Conservation (phyloP, 2,888 invertebrate species). For the Bimastos eiseni region DNA sequence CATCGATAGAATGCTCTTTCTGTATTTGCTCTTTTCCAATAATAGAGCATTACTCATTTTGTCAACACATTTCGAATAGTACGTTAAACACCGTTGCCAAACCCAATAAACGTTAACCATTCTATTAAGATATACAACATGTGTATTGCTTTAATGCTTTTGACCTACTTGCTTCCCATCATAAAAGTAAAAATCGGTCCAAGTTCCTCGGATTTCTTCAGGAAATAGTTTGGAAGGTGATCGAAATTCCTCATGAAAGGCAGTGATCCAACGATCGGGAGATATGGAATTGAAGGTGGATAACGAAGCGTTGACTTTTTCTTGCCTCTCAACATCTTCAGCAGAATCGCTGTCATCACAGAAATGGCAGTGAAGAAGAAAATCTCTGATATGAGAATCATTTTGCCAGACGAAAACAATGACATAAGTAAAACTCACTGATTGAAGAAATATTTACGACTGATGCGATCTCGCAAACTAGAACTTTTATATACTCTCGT, state of each 20-base stretch:
- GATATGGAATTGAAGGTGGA: slow-evolving; percentile 21
- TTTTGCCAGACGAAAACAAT: background rate
- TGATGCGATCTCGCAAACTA: no score
- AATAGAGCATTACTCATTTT: no score
- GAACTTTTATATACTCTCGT: no score
- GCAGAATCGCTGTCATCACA: background rate
- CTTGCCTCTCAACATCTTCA: background rate
- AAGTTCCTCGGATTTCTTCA: slow-evolving; percentile 13
- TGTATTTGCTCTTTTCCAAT: no score
- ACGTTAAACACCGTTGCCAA: no score
- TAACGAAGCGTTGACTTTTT: background rate
- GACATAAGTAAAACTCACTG: no score
- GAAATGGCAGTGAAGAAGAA: background rate
- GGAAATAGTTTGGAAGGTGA: background rate
- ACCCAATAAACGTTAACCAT: no score
- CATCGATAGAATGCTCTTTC: no score
- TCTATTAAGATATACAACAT: no score
- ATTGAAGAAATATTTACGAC: no score
- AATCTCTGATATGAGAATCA: background rate
- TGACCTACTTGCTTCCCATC: background rate
- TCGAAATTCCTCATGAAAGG: background rate
- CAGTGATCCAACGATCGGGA: background rate
- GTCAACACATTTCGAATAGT: no score
- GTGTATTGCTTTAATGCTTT: no score
- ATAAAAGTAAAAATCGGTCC: slow-evolving; percentile 19